Evolutionary conservation across 2,888 invertebrate species (phyloP).

Genomic region (Panzeria rudis): DNA sequence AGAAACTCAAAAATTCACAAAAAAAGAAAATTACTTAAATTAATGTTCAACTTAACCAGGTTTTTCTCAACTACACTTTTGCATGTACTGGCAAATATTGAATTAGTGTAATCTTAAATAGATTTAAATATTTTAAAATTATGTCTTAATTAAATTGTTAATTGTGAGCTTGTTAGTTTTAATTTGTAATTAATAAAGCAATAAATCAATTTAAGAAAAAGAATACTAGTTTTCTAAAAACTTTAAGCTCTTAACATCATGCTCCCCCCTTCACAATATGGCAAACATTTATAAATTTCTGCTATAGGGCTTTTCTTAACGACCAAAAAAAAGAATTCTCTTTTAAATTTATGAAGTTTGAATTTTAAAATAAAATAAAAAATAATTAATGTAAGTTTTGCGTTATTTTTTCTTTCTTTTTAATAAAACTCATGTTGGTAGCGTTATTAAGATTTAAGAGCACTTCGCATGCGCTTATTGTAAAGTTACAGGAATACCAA

Average conservation of each 20-base stretch:
- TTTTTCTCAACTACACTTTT: too few species aligned
- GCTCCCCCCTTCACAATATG: background rate
- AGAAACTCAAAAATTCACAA: too few species aligned
- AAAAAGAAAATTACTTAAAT: too few species aligned
- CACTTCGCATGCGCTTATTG: slow-evolving; percentile 73
- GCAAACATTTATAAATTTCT: slow-evolving; percentile 60
- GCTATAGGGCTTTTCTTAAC: slow-evolving; percentile 38
- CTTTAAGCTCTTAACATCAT: background rate
- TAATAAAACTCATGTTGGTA: slow-evolving; percentile 51
- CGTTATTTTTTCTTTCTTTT: slow-evolving; percentile 41
- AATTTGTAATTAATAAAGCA: slow-evolving; percentile 28
- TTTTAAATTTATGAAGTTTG: slow-evolving; percentile 36
- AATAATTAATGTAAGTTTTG: slow-evolving; percentile 60
- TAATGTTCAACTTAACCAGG: too few species aligned
- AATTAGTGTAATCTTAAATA: too few species aligned
- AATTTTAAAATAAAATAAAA: background rate
- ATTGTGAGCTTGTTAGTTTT: background rate
- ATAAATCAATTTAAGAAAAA: slow-evolving; percentile 17
- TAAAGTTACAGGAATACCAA: background rate
- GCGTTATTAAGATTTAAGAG: slow-evolving; percentile 75
- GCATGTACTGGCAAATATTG: too few species aligned
- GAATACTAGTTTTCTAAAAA: background rate
- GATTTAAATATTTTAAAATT: too few species aligned
- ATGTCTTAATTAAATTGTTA: slow-evolving; percentile 11
- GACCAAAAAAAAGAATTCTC: slow-evolving; percentile 7